phyloP scores from a whole-genome alignment of 2,797 vertebrate species.

The Muscicapa striata region DNA sequence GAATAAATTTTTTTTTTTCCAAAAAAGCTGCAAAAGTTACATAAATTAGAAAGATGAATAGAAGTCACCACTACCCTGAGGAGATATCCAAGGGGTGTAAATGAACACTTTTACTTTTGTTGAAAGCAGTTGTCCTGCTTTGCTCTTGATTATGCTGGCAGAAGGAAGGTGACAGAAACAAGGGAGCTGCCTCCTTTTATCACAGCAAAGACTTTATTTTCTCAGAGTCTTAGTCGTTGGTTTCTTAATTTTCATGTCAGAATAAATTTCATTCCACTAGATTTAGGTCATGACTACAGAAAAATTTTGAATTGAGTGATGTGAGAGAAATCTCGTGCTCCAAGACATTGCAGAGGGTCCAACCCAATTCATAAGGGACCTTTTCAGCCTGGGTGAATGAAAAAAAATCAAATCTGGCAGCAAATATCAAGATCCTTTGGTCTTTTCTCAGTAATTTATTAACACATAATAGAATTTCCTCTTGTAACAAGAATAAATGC shows the following conservation, averaged over 20 bases:
- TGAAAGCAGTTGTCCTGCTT: background rate
- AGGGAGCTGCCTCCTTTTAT: background rate
- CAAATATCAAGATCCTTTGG: background rate
- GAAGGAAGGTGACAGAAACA: background rate
- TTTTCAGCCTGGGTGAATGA: background rate
- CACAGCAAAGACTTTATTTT: background rate
- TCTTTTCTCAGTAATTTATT: background rate
- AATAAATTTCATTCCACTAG: background rate
- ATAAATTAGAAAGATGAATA: rapidly evolving
- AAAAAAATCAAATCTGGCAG: background rate
- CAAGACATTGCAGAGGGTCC: background rate
- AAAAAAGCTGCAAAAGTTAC: background rate
- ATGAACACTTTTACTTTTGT: background rate
- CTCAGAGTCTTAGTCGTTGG: background rate
- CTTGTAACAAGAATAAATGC: background rate
- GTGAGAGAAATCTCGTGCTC: background rate
- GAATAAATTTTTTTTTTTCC: background rate
- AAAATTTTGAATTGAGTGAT: background rate
- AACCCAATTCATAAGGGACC: background rate
- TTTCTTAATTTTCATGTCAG: background rate
- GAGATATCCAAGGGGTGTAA: background rate
- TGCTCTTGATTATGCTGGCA: background rate
- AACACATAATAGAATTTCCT: background rate
- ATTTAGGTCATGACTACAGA: background rate
- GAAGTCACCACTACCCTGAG: background rate